phyloP scores from a whole-genome alignment of 2,113 vertebrate species.

The Halichoeres trimaculatus region DNA sequence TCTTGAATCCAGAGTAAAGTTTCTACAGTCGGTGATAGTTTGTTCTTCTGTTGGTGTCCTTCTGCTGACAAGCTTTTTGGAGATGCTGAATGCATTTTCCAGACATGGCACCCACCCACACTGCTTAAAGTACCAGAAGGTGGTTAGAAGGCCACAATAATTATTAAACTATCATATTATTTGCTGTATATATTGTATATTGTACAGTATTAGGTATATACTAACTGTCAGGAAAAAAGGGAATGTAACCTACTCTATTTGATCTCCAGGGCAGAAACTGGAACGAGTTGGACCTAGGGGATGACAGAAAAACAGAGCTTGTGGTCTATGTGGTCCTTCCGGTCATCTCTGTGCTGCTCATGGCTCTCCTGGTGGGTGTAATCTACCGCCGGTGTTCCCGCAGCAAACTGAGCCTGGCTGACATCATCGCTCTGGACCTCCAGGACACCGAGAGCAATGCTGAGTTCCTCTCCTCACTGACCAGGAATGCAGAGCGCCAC shows the following conservation, averaged over 20 bases:
- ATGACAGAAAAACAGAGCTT: slow-evolving; percentile 80
- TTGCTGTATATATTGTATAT: too few species aligned
- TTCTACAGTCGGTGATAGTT: too few species aligned
- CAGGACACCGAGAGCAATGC: slow-evolving; percentile 66
- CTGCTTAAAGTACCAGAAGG: too few species aligned
- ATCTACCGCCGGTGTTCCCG: slow-evolving; percentile 82
- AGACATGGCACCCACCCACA: too few species aligned
- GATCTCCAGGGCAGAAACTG: slow-evolving; percentile 82
- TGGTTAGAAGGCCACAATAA: too few species aligned
- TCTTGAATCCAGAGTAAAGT: too few species aligned
- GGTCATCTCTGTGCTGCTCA: slow-evolving; percentile 83
- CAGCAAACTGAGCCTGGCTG: slow-evolving; percentile 74
- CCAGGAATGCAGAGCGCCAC: slow-evolving; percentile 68
- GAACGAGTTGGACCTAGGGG: slow-evolving; percentile 75
- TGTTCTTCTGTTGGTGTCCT: too few species aligned
- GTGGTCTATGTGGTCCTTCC: slow-evolving; percentile 88
- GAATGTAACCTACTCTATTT: neutral
- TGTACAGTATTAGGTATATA: too few species aligned
- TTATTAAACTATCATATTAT: too few species aligned
- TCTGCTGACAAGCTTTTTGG: too few species aligned
- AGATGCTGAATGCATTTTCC: too few species aligned
- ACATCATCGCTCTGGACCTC: slow-evolving; percentile 86
- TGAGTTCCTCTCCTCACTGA: slow-evolving; percentile 78
- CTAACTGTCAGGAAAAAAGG: too few species aligned
- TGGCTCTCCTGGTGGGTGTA: slow-evolving; percentile 85